These are phyloP conservation scores for Troides aeacus DNA, from an alignment of 2,888 invertebrate species.

Conservation along the genomic window DNA sequence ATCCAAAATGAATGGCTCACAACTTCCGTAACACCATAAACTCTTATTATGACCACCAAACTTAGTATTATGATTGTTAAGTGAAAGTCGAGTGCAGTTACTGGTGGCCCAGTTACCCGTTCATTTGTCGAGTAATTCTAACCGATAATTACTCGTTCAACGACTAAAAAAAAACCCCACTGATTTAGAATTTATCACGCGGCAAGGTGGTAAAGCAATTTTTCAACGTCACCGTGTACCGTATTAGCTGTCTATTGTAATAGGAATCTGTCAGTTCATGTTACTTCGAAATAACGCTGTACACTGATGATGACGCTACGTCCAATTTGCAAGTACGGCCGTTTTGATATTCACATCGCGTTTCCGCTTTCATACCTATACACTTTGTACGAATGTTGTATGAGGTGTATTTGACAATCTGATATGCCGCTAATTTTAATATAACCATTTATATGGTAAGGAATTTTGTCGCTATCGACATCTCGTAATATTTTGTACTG, in stretches of 20 bases:
- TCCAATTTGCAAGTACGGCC: slow-evolving; percentile 18
- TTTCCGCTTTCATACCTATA: slow-evolving; percentile 3
- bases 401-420: not conserved
- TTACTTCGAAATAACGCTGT: slow-evolving; percentile 11
- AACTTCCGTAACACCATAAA: slow-evolving; percentile 6
- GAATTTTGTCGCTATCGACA: not conserved
- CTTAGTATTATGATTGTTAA: slow-evolving; percentile 17
- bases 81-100: slow-evolving; percentile 30
- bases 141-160: slow-evolving; percentile 21
- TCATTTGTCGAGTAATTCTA: slow-evolving; percentile 24
- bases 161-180: slow-evolving; percentile 1
- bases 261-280: slow-evolving; percentile 20
- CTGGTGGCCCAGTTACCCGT: slow-evolving; percentile 28
- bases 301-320: slow-evolving; percentile 2
- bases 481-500: no score
- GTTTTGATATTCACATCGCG: slow-evolving; percentile 15
- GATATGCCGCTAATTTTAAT: not conserved
- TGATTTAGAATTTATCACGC: slow-evolving; percentile 20
- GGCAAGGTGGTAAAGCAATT: slow-evolving; percentile 9
- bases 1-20: not conserved
- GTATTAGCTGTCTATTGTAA: slow-evolving; percentile 22
- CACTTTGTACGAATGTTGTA: slow-evolving; percentile 2
- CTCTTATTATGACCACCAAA: slow-evolving; percentile 9
- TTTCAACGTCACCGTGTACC: slow-evolving; percentile 20
- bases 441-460: not conserved